phyloP scores from a whole-genome alignment of 2,113 vertebrate genomes.

The Platichthys flesus region DNA sequence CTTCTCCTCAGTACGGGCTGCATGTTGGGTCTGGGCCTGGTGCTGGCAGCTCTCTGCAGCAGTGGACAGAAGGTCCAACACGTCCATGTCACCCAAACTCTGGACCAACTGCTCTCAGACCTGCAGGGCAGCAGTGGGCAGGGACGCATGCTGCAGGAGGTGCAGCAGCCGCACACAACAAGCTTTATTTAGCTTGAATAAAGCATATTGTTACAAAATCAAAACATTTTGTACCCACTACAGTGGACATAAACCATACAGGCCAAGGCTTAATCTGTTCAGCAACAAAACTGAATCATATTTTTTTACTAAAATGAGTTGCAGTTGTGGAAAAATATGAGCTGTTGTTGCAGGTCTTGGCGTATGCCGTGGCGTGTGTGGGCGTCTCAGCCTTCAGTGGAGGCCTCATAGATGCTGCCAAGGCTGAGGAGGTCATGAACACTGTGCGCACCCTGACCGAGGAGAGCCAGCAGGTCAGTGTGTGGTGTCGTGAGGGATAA shows the following conservation, averaged over 20 bases:
- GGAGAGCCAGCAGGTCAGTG: constrained; percentile 91
- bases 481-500: neutral
- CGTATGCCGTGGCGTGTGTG: constrained; percentile 90
- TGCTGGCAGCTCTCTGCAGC: constrained; percentile 87
- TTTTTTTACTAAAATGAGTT: neutral
- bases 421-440: constrained; percentile 89
- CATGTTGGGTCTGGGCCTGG: constrained; percentile 89
- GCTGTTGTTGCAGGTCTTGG: constrained; percentile 84
- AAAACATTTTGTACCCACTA: neutral
- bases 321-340: neutral
- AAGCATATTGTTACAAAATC: neutral
- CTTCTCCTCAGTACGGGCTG: constrained; percentile 75
- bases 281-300: neutral
- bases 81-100: constrained; percentile 69
- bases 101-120: constrained; percentile 82
- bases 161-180: constrained; percentile 53
- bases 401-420: constrained; percentile 84
- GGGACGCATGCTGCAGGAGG: constrained; percentile 92
- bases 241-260: no score
- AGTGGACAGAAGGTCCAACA: constrained; percentile 81
- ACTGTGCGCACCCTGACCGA: constrained; percentile 86
- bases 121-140: constrained; percentile 84
- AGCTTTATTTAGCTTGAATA: neutral
- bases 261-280: no score
- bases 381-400: constrained; percentile 88